Evolutionary conservation across 2,797 vertebrate genomes (phyloP).

Genomic region (Aphelocoma californica): DNA sequence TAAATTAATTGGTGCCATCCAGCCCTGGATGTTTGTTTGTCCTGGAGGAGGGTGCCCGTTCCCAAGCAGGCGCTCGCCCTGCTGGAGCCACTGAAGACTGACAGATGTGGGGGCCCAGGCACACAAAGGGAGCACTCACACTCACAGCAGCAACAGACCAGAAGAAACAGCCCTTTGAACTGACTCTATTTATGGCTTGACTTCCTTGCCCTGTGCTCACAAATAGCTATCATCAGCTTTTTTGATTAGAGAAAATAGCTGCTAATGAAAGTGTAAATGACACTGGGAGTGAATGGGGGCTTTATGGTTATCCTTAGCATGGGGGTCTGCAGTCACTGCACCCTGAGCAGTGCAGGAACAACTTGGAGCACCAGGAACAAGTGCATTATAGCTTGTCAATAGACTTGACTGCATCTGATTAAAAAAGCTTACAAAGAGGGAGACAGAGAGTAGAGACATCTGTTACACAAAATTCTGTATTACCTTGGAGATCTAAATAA

Average conservation of each 20-base stretch:
- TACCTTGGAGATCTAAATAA: neutral
- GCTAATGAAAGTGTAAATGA: conserved; percentile 55
- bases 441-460: neutral
- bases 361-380: neutral
- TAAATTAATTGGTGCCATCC: neutral
- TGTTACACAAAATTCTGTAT: neutral
- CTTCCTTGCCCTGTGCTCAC: conserved; percentile 42
- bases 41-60: neutral
- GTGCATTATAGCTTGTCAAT: neutral
- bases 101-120: conserved; percentile 58
- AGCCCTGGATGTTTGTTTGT: neutral
- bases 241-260: conserved; percentile 59
- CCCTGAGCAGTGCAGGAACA: neutral
- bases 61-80: neutral
- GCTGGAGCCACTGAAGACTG: neutral
- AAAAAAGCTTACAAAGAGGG: neutral
- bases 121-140: conserved; percentile 42
- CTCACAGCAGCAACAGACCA: conserved; percentile 48
- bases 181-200: conserved; percentile 53
- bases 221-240: conserved; percentile 28
- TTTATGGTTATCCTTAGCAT: neutral
- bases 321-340: neutral
- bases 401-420: neutral
- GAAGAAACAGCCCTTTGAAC: conserved; percentile 66
- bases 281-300: neutral